Evolutionary conservation across 2,113 vertebrate species (phyloP), one percentile per base, ranked within the genome.

Genomic region (Equus przewalskii): DNA sequence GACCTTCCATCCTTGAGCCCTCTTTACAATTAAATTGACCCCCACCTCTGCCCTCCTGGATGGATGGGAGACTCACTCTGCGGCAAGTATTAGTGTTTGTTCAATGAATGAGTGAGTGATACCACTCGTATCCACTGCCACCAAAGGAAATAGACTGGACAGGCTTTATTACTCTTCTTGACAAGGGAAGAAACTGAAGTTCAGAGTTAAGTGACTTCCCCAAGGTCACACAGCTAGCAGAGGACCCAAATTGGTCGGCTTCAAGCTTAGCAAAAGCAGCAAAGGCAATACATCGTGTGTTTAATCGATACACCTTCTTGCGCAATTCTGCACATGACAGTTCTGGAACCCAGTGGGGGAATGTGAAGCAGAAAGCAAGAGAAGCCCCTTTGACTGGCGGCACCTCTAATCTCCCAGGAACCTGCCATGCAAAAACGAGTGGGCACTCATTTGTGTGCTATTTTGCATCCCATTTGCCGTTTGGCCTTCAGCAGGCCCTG

Each of bases 381-480:
- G 51, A 56, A 83, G 56, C 6, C 26, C 8, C 64, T 69, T 69
- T 33, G 56, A 41, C 16, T 51, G 79, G 13, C 33, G 85, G 81
- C 33, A 81, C 64, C 60, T 72, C 41, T 41, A 54, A 49, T 60
- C 46, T 26, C 41, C 69, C 76, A 22, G 56, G 58, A 86, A 19
- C 26, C 79, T 76, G 21, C 72, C 51, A 62, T 89, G 96, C 64
- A 97, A 97, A 97, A 97, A 60, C 5, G 30, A 89, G 24, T 22
- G 49, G 80, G 70, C 19, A 41, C 56, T 58, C 16, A 46, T 97
- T 93, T 96, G 85, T 30, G 46, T 76, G 65, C 49, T 76, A 18
- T 11, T 98, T 96, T 98, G 89, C 83, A 96, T 96, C 1, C 15
- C 19, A 64, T 98, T 96, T 97, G 89, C 96, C 75, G 97, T 19